Evolutionary conservation across 1,140 invertebrate species (phyloP).

Genomic region (Solenopsis fugax): DNA sequence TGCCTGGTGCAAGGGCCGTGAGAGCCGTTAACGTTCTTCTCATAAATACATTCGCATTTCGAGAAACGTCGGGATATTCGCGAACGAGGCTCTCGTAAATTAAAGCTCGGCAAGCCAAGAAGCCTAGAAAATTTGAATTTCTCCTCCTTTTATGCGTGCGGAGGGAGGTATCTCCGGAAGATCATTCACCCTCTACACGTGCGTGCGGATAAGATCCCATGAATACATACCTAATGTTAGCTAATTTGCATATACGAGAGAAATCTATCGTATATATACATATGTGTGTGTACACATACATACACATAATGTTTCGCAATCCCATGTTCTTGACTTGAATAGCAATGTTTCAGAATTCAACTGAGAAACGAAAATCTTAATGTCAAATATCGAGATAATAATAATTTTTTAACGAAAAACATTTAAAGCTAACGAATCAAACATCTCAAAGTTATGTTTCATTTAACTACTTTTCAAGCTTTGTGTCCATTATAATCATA

Average conservation of each 20-base stretch:
- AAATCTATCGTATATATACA: slow-evolving; percentile 69
- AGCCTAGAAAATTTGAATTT: slow-evolving; percentile 75
- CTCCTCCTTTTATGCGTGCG: slow-evolving; percentile 64
- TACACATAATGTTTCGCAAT: not conserved
- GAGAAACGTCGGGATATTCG: slow-evolving; percentile 35
- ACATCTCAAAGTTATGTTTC: not conserved
- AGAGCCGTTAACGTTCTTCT: slow-evolving; percentile 49
- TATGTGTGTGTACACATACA: slow-evolving; percentile 46
- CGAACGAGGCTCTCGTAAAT: slow-evolving; percentile 52
- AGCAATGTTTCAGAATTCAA: not conserved
- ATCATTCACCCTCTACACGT: slow-evolving; percentile 80
- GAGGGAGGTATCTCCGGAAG: slow-evolving; percentile 63
- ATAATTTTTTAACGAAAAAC: not conserved
- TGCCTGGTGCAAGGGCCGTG: not conserved
- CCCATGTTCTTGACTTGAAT: not conserved
- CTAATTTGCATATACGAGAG: slow-evolving; percentile 80
- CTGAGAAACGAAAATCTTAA: not conserved
- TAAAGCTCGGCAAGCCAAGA: slow-evolving; percentile 22
- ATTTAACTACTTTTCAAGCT: not conserved
- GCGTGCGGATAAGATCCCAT: slow-evolving; percentile 79
- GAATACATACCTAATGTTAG: slow-evolving; percentile 75
- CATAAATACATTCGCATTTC: slow-evolving; percentile 48
- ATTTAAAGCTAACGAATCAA: not conserved
- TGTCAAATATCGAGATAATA: not conserved
- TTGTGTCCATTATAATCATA: no score